A percentile compares a stretch with the other conserved stretches of the same genome.
phyloP scores from a whole-genome alignment of 2,888 invertebrate genomes.

The Calliopum simillimum region DNA sequence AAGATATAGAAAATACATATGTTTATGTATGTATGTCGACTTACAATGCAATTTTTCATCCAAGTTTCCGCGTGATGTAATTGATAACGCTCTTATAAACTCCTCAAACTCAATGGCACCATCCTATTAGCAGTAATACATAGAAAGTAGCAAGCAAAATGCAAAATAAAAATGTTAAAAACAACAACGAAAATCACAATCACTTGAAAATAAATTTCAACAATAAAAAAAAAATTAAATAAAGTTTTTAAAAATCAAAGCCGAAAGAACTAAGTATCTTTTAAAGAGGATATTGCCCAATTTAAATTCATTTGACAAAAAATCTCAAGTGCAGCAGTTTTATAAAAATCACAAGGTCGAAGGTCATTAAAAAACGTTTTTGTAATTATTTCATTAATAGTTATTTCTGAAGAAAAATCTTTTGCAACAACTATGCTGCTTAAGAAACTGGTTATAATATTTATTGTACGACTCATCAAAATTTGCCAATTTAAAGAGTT shows the following conservation, averaged over 20 bases:
- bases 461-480: no score
- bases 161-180: background rate
- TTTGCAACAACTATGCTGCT: no score
- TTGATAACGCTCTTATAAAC: constrained; percentile 95
- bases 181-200: background rate
- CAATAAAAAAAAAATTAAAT: background rate
- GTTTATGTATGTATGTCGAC: constrained; percentile 62
- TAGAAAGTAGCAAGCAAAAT: no score
- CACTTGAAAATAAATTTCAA: background rate
- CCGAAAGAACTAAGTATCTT: background rate
- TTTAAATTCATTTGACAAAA: no score
- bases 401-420: no score
- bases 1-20: background rate
- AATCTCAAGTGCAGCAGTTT: no score
- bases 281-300: no score
- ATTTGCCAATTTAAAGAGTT: no score
- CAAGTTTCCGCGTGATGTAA: constrained; percentile 96
- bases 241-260: background rate
- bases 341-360: no score
- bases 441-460: no score
- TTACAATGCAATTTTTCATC: constrained; percentile 98
- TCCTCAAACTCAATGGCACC: constrained; percentile 98
- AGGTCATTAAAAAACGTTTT: no score
- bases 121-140: constrained; percentile 75
- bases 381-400: no score